phyloP scores from a whole-genome alignment of 1,140 invertebrate genomes.

The Rhysida immarginata region DNA sequence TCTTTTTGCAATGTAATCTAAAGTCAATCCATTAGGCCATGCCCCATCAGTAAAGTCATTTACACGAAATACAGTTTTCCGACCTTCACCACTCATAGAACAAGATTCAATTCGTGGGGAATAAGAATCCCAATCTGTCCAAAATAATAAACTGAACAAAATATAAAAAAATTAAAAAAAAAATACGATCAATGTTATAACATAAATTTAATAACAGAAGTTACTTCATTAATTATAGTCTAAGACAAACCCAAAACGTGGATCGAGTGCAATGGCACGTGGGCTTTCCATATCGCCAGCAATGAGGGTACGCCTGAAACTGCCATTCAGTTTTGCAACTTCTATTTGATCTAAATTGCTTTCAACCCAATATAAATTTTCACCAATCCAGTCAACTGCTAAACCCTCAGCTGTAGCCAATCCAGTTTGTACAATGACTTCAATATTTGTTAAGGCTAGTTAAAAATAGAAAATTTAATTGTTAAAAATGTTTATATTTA shows the following conservation, averaged over 20 bases:
- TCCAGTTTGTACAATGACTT: conserved; percentile 65
- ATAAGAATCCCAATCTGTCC: conserved; percentile 44
- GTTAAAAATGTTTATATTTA: not conserved
- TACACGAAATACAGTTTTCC: conserved; percentile 30
- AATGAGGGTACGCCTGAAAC: conserved; percentile 57
- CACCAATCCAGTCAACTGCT: conserved; percentile 70
- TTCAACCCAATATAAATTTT: conserved; percentile 70
- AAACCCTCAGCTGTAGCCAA: conserved; percentile 68
- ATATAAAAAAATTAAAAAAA: conserved; percentile 10
- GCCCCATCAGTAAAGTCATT: conserved; percentile 34
- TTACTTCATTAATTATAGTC: not conserved
- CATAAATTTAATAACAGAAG: not conserved
- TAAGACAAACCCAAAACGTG: conserved; percentile 43
- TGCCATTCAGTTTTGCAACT: conserved; percentile 66
- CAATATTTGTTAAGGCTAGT: conserved; percentile 56
- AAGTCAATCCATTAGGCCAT: conserved; percentile 52
- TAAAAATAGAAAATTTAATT: conserved; percentile 1
- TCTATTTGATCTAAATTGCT: conserved; percentile 78
- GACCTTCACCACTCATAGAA: conserved; percentile 41
- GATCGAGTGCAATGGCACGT: conserved; percentile 69
- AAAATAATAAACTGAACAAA: conserved; percentile 38
- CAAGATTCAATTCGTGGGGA: conserved; percentile 42
- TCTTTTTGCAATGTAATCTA: conserved; percentile 40
- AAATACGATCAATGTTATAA: conserved; percentile 2
- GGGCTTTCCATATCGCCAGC: conserved; percentile 74